Base-by-base conservation (phyloP, 2,113 vertebrate species). In the Campylorhamphus procurvoides region DNA sequence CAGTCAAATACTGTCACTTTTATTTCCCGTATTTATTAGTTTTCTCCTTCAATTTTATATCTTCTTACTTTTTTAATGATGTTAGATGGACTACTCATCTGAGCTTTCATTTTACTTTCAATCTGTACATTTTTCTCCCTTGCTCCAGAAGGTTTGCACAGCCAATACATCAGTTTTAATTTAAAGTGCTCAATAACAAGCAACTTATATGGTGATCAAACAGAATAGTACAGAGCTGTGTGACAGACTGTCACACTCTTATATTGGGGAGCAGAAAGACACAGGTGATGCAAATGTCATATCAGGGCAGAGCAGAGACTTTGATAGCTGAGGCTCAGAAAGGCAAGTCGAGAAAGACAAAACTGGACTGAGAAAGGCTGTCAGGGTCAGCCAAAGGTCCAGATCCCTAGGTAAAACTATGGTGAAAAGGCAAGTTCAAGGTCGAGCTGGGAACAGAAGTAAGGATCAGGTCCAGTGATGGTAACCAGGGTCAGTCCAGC, bases 31-130 rank as follows among this genome's bases (percentile, higher is more conserved):
- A 49, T 76, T 77, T 83, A 78, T 62, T 93, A 89, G 74, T 87
- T 80, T 81, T 93, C 73, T 94, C 37, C 68, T 84, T 67, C 77
- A 77, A 27, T 68, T 67, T 84, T 79, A 22, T 3, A 12, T 90
- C 13, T 5, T 76, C 28, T 88, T 72, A n/a, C n/a, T 49, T 76
- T 91, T 90, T 67, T 62, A 92, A 83, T 71, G n/a, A 44, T 92
- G 47, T 72, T 90, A 60, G 84, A 78, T 80, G 40, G 84, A 77
- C 24, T 33, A 11, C 29, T 92, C n/a, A 60, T 31, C 47, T 49
- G 24, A 47, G 16, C 8, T n/a, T 39, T 52, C 35, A 60, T 75
- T 72, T 81, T 40, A 29, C 35, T 58, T 82, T 82, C 49, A 8
- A 20, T 44, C n/a, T 71, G 4, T 28, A 24, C 35, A 55, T 62